These are phyloP conservation scores for Triplophysa dalaica DNA, from an alignment of 2,113 vertebrate genomes.

Conservation along the genomic window DNA sequence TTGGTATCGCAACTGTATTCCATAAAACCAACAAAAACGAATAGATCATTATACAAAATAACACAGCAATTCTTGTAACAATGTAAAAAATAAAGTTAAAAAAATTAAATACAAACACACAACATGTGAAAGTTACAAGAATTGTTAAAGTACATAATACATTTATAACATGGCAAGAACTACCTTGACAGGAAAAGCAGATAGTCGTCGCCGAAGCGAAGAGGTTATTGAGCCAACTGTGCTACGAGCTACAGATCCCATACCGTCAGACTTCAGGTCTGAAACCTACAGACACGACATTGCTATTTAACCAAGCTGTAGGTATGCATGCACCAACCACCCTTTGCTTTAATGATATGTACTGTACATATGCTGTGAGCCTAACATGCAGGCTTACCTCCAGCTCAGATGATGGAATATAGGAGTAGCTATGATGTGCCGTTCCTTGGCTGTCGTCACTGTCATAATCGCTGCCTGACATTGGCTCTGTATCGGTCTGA, in stretches of 20 bases:
- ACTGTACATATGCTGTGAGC: neutral
- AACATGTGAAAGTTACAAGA: too few relatives aligned
- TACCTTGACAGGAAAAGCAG: constrained; percentile 72
- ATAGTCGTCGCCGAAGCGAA: constrained; percentile 71
- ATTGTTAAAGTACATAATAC: too few relatives aligned
- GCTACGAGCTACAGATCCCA: constrained; percentile 61
- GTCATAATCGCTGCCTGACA: constrained; percentile 60
- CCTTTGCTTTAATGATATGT: too few relatives aligned
- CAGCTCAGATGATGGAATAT: constrained; percentile 68
- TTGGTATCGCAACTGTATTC: too few relatives aligned
- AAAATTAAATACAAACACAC: too few relatives aligned
- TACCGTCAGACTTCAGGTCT: constrained; percentile 67
- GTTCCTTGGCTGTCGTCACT: constrained; percentile 67
- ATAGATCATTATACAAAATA: too few relatives aligned
- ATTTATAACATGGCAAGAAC: neutral
- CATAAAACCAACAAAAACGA: too few relatives aligned
- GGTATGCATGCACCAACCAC: neutral
- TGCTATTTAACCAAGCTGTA: neutral
- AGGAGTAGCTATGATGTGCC: constrained; percentile 70
- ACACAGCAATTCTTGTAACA: too few relatives aligned
- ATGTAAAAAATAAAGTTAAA: too few relatives aligned
- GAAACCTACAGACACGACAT: constrained; percentile 57
- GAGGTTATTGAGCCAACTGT: constrained; percentile 65
- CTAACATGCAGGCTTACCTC: constrained; percentile 63
- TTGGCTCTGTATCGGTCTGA: constrained; percentile 60